Conservation (phyloP, 2,797 vertebrate genomes). For the Tenualosa ilisha region DNA sequence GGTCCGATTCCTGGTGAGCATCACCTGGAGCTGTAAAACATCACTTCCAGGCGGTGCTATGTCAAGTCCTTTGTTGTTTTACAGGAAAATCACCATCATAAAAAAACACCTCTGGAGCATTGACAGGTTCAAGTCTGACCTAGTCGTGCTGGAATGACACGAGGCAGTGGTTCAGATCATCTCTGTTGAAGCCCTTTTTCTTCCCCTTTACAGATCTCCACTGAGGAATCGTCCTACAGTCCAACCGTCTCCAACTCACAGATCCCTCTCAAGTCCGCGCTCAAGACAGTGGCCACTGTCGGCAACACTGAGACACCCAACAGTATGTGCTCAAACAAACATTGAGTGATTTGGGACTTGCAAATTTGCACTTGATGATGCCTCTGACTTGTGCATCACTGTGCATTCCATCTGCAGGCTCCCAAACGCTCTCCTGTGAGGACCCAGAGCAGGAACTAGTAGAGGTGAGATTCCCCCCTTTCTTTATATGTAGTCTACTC, state of each 20-base stretch:
- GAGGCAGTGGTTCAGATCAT: background rate
- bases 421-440: constrained; percentile 84
- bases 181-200: background rate
- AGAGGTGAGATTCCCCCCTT: constrained; percentile 74
- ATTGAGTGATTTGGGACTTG: background rate
- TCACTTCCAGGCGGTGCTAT: background rate
- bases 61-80: background rate
- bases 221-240: constrained; percentile 82
- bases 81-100: background rate
- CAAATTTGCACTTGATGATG: background rate
- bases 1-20: constrained; percentile 89
- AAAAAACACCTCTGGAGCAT: background rate
- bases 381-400: background rate
- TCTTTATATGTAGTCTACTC: background rate
- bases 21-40: background rate
- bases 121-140: background rate
- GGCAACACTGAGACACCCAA: constrained; percentile 71
- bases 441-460: constrained; percentile 75
- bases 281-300: constrained; percentile 84
- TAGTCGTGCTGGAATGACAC: background rate
- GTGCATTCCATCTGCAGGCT: constrained; percentile 57
- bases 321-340: constrained; percentile 63
- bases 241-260: constrained; percentile 72
- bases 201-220: constrained; percentile 80
- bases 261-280: constrained; percentile 89